Percentiles rank a stretch among this genome's conserved stretches.
These are phyloP conservation scores for Diploptera punctata DNA, from an alignment of 2,888 invertebrate species.

Conservation along the genomic window DNA sequence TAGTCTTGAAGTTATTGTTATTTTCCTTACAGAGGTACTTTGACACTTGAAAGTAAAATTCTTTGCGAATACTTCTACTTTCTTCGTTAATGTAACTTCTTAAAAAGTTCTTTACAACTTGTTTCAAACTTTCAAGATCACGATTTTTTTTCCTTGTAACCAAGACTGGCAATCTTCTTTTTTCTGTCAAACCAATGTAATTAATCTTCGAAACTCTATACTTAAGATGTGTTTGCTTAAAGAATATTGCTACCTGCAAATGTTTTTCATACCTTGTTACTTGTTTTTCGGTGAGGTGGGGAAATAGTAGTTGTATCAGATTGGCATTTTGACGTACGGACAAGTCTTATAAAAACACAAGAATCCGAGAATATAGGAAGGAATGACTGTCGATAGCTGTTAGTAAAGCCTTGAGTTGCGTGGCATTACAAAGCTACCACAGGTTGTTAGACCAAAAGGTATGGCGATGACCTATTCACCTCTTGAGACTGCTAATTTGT, in stretches of 20 bases:
- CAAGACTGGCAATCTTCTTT: no score
- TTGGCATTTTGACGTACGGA: background rate
- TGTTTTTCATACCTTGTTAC: background rate
- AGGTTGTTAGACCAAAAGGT: background rate
- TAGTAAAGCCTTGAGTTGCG: background rate
- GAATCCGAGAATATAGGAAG: background rate
- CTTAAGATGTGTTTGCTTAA: conserved; percentile 9
- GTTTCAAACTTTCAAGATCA: no score
- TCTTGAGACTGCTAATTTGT: conserved; percentile 3
- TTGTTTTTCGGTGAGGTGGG: background rate
- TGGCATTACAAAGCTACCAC: background rate
- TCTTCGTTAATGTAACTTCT: no score
- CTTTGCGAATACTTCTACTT: no score
- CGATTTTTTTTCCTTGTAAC: no score
- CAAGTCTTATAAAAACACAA: conserved; percentile 1
- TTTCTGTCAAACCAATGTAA: no score
- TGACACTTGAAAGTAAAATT: no score
- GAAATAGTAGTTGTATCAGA: background rate
- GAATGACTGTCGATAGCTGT: background rate
- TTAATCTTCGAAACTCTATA: background rate
- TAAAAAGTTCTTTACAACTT: no score
- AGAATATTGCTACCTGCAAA: background rate
- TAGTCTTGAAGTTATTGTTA: no score
- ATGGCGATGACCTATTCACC: conserved; percentile 3
- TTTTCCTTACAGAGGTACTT: no score